phyloP scores from a whole-genome alignment of 30 jellyfish, hydroid and myxozoan genomes.

The Hydra vulgaris region DNA sequence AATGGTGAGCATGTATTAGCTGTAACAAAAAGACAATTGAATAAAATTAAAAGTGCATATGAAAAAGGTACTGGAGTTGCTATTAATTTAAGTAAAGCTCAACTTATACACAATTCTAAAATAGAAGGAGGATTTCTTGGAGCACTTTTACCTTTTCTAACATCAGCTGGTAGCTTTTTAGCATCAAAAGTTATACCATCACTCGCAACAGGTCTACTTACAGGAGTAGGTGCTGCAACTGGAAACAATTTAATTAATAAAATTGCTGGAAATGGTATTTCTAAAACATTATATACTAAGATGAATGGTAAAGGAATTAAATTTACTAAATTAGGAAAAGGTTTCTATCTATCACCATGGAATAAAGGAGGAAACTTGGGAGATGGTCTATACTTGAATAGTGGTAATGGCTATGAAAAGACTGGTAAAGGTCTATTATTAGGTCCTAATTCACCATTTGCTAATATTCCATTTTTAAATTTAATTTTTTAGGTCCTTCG shows the following conservation, averaged over 20 bases:
- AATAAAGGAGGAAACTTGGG: not conserved
- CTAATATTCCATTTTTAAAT: not conserved
- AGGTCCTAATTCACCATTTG: not conserved
- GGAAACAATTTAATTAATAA: not conserved
- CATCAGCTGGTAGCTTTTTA: not conserved
- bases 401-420: not conserved
- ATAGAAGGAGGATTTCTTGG: not conserved
- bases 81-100: not conserved
- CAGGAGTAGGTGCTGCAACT: not conserved
- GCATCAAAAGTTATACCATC: not conserved
- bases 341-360: not conserved
- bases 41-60: not conserved
- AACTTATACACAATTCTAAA: not conserved
- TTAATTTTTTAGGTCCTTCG: not conserved
- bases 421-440: not conserved
- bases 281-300: not conserved
- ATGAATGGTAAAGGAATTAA: not conserved
- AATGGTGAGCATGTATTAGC: not conserved
- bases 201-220: not conserved
- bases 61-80: not conserved
- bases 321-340: not conserved
- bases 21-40: not conserved
- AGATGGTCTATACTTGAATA: not conserved
- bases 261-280: not conserved
- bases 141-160: not conserved